A percentile compares a stretch with the other conserved stretches of the same genome.
phyloP scores from a whole-genome alignment of 2,113 vertebrate species.

The Pagrus major region DNA sequence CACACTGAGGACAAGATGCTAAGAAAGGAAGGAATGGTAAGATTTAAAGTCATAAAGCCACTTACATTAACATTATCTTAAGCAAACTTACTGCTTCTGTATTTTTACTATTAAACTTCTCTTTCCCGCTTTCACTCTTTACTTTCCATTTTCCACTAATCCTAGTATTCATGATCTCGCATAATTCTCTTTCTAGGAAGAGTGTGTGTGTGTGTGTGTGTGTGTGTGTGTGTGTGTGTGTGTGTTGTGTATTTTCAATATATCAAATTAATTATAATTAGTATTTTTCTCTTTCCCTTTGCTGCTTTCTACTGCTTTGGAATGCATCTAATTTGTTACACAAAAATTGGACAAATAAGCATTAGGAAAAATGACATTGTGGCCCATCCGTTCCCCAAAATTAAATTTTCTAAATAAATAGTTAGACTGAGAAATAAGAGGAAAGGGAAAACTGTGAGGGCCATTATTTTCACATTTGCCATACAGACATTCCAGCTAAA shows the following conservation, averaged over 20 bases:
- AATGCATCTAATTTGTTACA: not conserved
- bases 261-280: not conserved
- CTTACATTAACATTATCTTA: not conserved
- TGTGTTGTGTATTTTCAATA: not conserved
- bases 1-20: not conserved
- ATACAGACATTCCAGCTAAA: conserved; percentile 10
- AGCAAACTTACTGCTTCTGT: not conserved
- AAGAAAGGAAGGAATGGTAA: not conserved
- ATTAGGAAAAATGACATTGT: not conserved
- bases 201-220: not conserved
- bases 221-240: too few relatives aligned
- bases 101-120: not conserved
- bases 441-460: not conserved
- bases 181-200: not conserved
- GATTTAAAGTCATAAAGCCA: conserved; percentile 10
- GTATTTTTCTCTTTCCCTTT: not conserved
- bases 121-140: not conserved
- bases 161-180: not conserved
- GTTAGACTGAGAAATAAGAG: not conserved
- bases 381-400: not conserved
- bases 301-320: not conserved
- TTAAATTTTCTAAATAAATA: conserved; percentile 8
- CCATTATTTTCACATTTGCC: conserved; percentile 30
- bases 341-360: not conserved
- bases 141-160: not conserved